Conservation (phyloP, 2,797 vertebrate species). For the Pantherophis vulpinus region DNA sequence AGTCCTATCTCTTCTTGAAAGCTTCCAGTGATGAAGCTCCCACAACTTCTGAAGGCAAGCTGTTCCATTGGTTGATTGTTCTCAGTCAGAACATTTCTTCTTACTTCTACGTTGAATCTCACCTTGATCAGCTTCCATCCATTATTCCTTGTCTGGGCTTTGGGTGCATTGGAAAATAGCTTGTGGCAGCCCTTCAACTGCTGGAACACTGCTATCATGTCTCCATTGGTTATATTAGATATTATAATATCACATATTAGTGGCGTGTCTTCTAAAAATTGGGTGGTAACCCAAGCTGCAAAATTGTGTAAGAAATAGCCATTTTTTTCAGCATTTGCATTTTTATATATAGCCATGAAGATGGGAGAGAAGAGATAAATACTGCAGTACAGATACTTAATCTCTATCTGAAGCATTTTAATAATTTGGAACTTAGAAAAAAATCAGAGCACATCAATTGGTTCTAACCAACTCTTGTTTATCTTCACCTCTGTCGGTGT, state of each 20-base stretch:
- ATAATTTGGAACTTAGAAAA: constrained; percentile 37
- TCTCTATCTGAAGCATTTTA: constrained; percentile 43
- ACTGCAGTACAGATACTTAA: constrained; percentile 40
- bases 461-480: constrained; percentile 37
- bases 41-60: too few species aligned
- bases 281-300: not conserved
- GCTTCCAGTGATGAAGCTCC: too few species aligned
- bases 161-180: too few species aligned
- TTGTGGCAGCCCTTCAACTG: too few species aligned
- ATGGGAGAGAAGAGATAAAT: constrained; percentile 35
- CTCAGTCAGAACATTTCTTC: too few species aligned
- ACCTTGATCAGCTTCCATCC: too few species aligned
- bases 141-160: too few species aligned
- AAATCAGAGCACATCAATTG: constrained; percentile 43
- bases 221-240: too few species aligned
- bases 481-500: constrained; percentile 49
- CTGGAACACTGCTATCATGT: too few species aligned
- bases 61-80: too few species aligned
- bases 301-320: constrained; percentile 19
- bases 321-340: constrained; percentile 32
- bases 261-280: constrained; percentile 1
- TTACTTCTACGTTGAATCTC: too few species aligned
- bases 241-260: not conserved
- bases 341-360: constrained; percentile 13
- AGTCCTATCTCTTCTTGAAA: too few species aligned